Evolutionary conservation across 2,797 vertebrate species (phyloP), one percentile per base, ranked within the genome.

Genomic region (Aplochiton taeniatus): DNA sequence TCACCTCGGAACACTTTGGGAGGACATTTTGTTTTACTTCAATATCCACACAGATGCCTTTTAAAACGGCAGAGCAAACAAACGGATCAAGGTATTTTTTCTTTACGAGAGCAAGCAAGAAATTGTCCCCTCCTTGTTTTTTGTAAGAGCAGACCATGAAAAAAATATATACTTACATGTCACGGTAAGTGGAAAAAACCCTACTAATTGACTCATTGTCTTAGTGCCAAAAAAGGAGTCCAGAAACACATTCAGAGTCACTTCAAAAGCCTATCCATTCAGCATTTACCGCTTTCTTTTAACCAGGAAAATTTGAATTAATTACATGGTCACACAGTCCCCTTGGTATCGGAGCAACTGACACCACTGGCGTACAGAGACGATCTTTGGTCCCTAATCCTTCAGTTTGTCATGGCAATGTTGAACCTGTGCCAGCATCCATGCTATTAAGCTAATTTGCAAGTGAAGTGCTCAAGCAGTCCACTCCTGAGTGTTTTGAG

Each of bases 401-500:
- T 65, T 61, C 31, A 1, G 65, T 82, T 86, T 73, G 83, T 82
- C 81, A 81, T 83, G 76, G 78, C 58, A 58, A 79, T 75, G 76
- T 63, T 80, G 75, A 82, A 64, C 45, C 43, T 14, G 14, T 56
- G 84, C 88, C 84, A 86, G 77, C 50, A 61, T 76, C 65, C 68
- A 58, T 63, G 68, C 70, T 65, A 83, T 74, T 80, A 66, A 66
- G 59, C 70, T 68, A 80, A 68, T 82, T 82, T 84, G 65, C 74
- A 80, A 79, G 75, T 75, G 68, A 80, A 79, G 75, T 75, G 68
- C 78, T 85, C 83, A 84, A 76, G 74, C 55, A 2, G 73, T 76
- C 77, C 77, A 68, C 57, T 70, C 57, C 58, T 4, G 46, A 45
- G 46, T 65, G 81, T 76, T 80, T 71, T 69, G 68, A 67, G 73